Base-by-base conservation (phyloP, 2,888 invertebrate genomes). In the Tyria jacobaeae region DNA sequence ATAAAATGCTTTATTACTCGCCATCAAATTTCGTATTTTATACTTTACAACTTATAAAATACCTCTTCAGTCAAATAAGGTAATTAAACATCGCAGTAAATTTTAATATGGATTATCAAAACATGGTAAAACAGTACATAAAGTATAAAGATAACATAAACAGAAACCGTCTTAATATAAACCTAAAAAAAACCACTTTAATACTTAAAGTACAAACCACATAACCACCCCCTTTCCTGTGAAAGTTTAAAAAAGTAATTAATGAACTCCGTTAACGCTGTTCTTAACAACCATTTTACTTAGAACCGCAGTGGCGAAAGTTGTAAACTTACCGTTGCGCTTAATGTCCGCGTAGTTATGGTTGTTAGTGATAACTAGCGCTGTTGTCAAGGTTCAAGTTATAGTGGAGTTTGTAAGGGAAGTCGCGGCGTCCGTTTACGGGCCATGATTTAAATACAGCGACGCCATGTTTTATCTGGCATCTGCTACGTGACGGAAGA, bases 391-490 rank as follows among this genome's bases (percentile, higher is more conserved):
- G 61, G 84, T 64, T 85, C 87, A 80, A 70, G 66, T 71, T 76
- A 76, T 31, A 61, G 61, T 82, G 85, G 88, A 60, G 73, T 67
- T 51, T 65, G 69, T 72, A 80, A 76, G 60, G 82, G 85, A 84
- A 85, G 86, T 83, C 76, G 71, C 62, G 75, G 66, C 75, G 78
- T 81, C 78, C 80, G 83, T 81, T 80, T 81, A 80, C 76, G 70
- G 71, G 71, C 82, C 86, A 86, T 88, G 89, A 90, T 91, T 91
- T 89, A 90, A 91, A 90, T 89, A 89, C 88, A 82, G 73, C 78
- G 81, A 68, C 79, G 84, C 85, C 87, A 86, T 87, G 86, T 87
- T 87, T 89, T 91, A 91, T 91, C 91, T 90, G 78, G 75, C 83
- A 90, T 91, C 89, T 80, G 81, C 80, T 75, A 90, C 91, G 90